phyloP scores from a whole-genome alignment of 1,140 invertebrate genomes.

The Drosophila nebulosa region DNA sequence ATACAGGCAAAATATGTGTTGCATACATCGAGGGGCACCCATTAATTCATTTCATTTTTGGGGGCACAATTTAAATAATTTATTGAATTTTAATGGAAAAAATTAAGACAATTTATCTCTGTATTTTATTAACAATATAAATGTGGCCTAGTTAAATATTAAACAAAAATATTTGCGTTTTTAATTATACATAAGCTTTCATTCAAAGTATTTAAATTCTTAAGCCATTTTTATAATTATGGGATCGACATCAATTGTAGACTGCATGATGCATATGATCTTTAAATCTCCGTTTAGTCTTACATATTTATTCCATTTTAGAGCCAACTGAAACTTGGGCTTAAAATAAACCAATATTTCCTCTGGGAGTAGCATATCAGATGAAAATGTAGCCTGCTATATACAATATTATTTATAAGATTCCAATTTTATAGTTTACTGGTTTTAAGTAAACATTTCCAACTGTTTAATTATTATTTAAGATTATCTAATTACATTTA shows the following conservation, averaged over 20 bases:
- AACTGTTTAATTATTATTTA: neutral
- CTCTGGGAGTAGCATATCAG: too few species aligned
- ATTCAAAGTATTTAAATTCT: neutral
- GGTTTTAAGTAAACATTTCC: neutral
- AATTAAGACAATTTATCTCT: neutral
- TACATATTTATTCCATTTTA: too few species aligned
- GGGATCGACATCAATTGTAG: too few species aligned
- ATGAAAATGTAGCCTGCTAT: too few species aligned
- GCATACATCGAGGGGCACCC: conserved; percentile 8
- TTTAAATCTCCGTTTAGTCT: too few species aligned
- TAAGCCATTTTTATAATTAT: too few species aligned
- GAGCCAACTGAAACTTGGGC: too few species aligned
- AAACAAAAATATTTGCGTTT: neutral
- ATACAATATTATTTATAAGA: too few species aligned
- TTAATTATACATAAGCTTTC: neutral
- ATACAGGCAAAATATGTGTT: neutral
- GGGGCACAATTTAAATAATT: neutral
- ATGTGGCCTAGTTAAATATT: neutral
- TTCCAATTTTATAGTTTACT: too few species aligned
- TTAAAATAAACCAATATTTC: too few species aligned
- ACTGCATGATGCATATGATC: too few species aligned
- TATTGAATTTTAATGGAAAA: neutral
- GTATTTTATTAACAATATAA: neutral
- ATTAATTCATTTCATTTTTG: neutral
- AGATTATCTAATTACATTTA: neutral